Evolutionary conservation across 2,888 invertebrate species (phyloP), one percentile per base, ranked within the genome.

Genomic region (Ypsolopha sequella): DNA sequence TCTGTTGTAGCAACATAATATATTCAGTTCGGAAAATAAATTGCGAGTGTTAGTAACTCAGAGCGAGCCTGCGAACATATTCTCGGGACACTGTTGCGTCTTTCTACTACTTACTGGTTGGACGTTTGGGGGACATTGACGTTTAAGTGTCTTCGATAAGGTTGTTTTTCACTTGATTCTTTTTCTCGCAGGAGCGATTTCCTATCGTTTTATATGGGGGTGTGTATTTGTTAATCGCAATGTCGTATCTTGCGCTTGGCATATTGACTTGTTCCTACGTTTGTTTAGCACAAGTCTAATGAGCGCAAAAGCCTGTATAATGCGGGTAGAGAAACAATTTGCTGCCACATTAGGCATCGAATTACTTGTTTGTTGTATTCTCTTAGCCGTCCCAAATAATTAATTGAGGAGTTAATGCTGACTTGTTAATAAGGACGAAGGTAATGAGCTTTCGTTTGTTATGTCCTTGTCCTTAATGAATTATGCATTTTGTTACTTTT

Each of bases 21-120:
- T 86, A 86, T 86, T 86, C 86, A 79, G 81, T 84, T 81, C 80
- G 72, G 81, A 84, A 85, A 85, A 86, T 86, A 85, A 86, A 86
- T 86, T 85, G 84, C 78, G 80, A 80, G 78, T 81, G 84, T 85
- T 85, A 84, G 80, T 84, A 85, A 84, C 82, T 86, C 77, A 62
- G 78, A 81, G 80, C 80, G 86, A 84, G 82, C 76, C 79, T 76
- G 80, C 73, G 81, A 86, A 85, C 85, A 85, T 84, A 85, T 86
- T 86, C 82, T 76, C 69, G 61, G 75, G 77, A 80, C 85, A 85
- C 84, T 85, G 82, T 84, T 81, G 81, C 80, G 76, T 73, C 73
- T 72, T 76, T 74, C 75, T 52, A 66, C 68, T 70, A 70, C 73
- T 79, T 80, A 80, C 80, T 79, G 77, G 79, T 74, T 71, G 68